Evolutionary conservation across 2,113 vertebrate species (phyloP).

Genomic region (Etia nguti): DNA sequence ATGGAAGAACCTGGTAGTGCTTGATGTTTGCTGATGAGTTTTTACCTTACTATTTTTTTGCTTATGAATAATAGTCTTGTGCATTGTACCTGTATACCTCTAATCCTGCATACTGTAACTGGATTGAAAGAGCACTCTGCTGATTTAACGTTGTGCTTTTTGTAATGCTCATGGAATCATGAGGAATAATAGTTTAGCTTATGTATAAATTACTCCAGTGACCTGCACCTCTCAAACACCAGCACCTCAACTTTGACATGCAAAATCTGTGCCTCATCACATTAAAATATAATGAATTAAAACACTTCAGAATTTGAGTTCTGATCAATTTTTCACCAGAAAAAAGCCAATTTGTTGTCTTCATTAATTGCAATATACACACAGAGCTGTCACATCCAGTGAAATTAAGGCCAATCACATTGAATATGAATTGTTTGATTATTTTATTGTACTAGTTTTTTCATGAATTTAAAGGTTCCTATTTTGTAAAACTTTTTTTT

Average conservation of each 20-base stretch:
- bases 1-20: slow-evolving; percentile 15
- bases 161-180: background rate
- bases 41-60: background rate
- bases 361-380: background rate
- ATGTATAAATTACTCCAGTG: background rate
- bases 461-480: background rate
- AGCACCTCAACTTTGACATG: background rate
- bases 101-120: background rate
- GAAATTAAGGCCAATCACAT: background rate
- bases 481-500: background rate
- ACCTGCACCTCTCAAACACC: background rate
- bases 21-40: slow-evolving; percentile 4
- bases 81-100: background rate
- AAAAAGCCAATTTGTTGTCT: background rate
- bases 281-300: background rate
- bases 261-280: background rate
- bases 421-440: background rate
- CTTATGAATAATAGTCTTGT: background rate
- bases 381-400: background rate
- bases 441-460: background rate
- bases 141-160: background rate
- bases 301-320: background rate
- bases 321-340: background rate
- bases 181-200: background rate
- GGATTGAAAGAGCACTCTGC: background rate